Conservation (phyloP, 1,140 invertebrate species). For the Adelges cooleyi region DNA sequence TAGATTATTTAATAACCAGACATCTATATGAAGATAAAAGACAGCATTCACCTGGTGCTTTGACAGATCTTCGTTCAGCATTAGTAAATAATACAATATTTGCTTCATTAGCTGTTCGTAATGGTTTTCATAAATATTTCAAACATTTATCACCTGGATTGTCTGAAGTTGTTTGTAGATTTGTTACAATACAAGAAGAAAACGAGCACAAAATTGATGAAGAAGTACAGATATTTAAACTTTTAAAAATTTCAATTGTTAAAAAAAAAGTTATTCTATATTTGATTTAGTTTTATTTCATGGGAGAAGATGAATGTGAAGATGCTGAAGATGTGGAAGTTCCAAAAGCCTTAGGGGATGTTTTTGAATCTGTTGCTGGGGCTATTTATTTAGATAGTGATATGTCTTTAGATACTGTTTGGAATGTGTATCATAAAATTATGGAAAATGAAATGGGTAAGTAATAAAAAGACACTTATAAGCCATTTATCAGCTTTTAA, state of each 20-base stretch:
- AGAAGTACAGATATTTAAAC: conserved; percentile 38
- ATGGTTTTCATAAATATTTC: conserved; percentile 64
- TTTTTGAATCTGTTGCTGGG: conserved; percentile 85
- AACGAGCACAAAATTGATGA: conserved; percentile 53
- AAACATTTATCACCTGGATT: conserved; percentile 51
- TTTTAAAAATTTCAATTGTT: background rate
- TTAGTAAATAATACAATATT: conserved; percentile 93
- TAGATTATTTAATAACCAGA: conserved; percentile 80
- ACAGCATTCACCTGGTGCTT: conserved; percentile 61
- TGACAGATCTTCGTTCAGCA: conserved; percentile 85
- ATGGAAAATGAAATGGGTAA: conserved; percentile 59
- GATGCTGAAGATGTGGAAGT: conserved; percentile 69
- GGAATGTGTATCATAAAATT: conserved; percentile 66
- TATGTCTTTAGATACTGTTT: conserved; percentile 63
- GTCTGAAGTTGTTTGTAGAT: conserved; percentile 57
- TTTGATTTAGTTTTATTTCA: conserved; percentile 42
- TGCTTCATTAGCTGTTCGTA: conserved; percentile 74
- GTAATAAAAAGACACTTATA: too few species aligned
- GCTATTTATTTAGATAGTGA: conserved; percentile 83
- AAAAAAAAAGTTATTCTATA: background rate
- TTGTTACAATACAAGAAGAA: conserved; percentile 66
- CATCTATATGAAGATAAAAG: conserved; percentile 67
- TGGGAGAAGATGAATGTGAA: conserved; percentile 54
- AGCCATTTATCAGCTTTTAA: too few species aligned
- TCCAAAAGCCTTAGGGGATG: conserved; percentile 87